Conservation (phyloP, 2,888 invertebrate species). For the Drosophila kanekoi region DNA sequence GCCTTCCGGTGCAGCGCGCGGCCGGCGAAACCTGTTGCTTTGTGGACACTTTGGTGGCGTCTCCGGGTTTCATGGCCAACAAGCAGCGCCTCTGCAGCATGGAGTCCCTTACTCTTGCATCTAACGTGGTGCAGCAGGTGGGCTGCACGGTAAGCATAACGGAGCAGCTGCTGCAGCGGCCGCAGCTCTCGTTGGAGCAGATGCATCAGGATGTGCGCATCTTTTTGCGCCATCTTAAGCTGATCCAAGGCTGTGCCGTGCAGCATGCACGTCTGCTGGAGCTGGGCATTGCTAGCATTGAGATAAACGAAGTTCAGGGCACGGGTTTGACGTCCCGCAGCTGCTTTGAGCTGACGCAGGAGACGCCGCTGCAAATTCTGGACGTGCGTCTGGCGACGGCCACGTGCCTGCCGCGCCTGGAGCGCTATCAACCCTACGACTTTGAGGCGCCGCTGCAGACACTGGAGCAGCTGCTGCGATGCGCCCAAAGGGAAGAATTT, state of each 20-base stretch:
- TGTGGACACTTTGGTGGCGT: slow-evolving; percentile 70
- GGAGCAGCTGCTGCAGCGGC: slow-evolving; percentile 37
- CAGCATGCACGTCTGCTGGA: slow-evolving; percentile 41
- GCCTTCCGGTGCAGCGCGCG: slow-evolving; percentile 58
- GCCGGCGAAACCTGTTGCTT: slow-evolving; percentile 65
- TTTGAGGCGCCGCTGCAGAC: slow-evolving; percentile 69
- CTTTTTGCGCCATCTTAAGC: slow-evolving; percentile 50
- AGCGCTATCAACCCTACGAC: slow-evolving; percentile 47
- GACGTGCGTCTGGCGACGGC: slow-evolving; percentile 63
- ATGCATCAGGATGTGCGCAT: slow-evolving; percentile 42
- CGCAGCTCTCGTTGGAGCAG: slow-evolving; percentile 22
- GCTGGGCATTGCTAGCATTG: slow-evolving; percentile 70
- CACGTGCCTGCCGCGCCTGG: neutral
- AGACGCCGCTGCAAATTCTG: slow-evolving; percentile 59
- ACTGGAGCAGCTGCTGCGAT: slow-evolving; percentile 69
- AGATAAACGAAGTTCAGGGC: slow-evolving; percentile 40
- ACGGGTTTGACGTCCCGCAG: slow-evolving; percentile 9
- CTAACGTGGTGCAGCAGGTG: slow-evolving; percentile 6
- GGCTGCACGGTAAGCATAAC: slow-evolving; percentile 49
- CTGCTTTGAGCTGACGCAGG: slow-evolving; percentile 53
- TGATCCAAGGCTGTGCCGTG: slow-evolving; percentile 53
- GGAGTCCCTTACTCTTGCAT: slow-evolving; percentile 13
- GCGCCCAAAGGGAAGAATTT: slow-evolving; percentile 12
- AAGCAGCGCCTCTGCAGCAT: slow-evolving; percentile 39
- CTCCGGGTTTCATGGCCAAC: slow-evolving; percentile 13